Percentiles rank a stretch among this genome's conserved stretches.
phyloP scores from a whole-genome alignment of 2,797 vertebrate species.

The Lagodon rhomboides region DNA sequence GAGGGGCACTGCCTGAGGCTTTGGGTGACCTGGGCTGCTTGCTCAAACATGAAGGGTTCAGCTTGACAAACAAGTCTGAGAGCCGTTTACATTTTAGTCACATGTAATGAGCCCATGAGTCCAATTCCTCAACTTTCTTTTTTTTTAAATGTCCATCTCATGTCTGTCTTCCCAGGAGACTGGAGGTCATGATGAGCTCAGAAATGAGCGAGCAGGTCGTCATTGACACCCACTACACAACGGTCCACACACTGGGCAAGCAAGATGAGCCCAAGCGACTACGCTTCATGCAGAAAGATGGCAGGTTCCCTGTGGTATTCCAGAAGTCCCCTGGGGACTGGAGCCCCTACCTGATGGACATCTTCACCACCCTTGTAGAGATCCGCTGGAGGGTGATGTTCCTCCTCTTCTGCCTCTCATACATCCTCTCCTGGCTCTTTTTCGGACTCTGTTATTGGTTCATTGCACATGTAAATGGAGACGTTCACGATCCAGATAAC shows the following conservation, averaged over 20 bases:
- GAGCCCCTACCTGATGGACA: slow-evolving; percentile 92
- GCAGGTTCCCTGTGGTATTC: slow-evolving; percentile 92
- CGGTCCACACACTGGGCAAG: slow-evolving; percentile 58
- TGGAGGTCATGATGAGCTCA: slow-evolving; percentile 61
- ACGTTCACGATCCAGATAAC: slow-evolving; percentile 67
- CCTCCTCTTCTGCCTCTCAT: slow-evolving; percentile 92
- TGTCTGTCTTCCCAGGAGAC: slow-evolving; percentile 45
- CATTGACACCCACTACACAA: slow-evolving; percentile 69
- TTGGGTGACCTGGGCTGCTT: slow-evolving; percentile 44
- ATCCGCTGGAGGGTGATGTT: slow-evolving; percentile 96
- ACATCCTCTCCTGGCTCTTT: slow-evolving; percentile 94
- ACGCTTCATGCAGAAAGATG: slow-evolving; percentile 91
- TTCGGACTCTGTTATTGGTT: slow-evolving; percentile 95
- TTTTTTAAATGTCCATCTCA: background rate
- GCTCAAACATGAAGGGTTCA: slow-evolving; percentile 65
- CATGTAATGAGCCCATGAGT: slow-evolving; percentile 46
- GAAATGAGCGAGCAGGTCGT: slow-evolving; percentile 43
- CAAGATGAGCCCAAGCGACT: slow-evolving; percentile 48
- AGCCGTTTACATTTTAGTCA: slow-evolving; percentile 54
- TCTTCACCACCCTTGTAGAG: slow-evolving; percentile 97
- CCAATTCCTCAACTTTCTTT: no score
- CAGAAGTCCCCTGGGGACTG: slow-evolving; percentile 90
- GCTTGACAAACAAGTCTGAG: slow-evolving; percentile 43
- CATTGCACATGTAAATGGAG: slow-evolving; percentile 91
- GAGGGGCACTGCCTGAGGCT: slow-evolving; percentile 40